A percentile compares a stretch with the other conserved stretches of the same genome.
Conservation (phyloP, 2,888 invertebrate species). For the Eilema griseolum region DNA sequence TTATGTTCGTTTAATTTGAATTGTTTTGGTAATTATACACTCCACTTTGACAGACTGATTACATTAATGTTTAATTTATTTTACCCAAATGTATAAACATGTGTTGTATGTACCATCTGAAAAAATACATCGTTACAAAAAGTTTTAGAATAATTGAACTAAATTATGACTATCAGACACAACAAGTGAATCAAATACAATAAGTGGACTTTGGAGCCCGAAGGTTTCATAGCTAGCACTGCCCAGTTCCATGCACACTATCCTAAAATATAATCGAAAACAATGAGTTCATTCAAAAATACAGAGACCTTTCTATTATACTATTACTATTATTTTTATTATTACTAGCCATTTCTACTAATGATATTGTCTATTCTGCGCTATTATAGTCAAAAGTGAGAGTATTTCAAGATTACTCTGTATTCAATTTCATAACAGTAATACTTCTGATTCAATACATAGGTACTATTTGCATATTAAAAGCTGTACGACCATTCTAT, state of each 20-base stretch:
- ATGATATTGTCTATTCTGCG: too few relatives aligned
- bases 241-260: too few relatives aligned
- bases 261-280: too few relatives aligned
- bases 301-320: too few relatives aligned
- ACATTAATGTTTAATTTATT: not conserved
- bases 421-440: not conserved
- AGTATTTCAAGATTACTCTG: not conserved
- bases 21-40: not conserved
- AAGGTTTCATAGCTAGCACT: too few relatives aligned
- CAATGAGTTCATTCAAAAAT: too few relatives aligned
- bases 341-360: too few relatives aligned
- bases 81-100: not conserved
- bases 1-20: not conserved
- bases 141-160: too few relatives aligned
- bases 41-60: not conserved
- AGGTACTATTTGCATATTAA: not conserved
- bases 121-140: too few relatives aligned
- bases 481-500: not conserved
- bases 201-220: not conserved
- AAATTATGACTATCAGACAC: too few relatives aligned
- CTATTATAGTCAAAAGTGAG: not conserved
- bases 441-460: not conserved
- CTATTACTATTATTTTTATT: too few relatives aligned
- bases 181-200: too few relatives aligned
- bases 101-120: not conserved